These are phyloP conservation scores for Echinometra lucunter DNA, from an alignment of 53 echinoderm and acorn worm species.

Conservation along the genomic window DNA sequence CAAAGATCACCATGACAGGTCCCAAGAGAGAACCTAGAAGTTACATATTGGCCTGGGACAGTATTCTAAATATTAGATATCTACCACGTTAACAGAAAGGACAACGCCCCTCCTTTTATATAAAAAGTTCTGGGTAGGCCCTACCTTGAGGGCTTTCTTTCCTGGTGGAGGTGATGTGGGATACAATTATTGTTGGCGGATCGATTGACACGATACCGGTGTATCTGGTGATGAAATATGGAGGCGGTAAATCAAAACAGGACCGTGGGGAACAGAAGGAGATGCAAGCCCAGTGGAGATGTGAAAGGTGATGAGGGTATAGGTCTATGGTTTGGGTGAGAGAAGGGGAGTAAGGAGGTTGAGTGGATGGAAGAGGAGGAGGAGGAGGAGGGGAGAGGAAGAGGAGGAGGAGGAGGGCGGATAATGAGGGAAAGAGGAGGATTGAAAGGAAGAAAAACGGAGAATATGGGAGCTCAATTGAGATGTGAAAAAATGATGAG, in stretches of 20 bases:
- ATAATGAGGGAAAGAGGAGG: too few species aligned
- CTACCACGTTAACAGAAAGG: neutral
- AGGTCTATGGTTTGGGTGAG: neutral
- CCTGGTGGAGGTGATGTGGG: neutral
- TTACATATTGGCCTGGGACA: neutral
- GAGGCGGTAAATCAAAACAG: conserved; percentile 11
- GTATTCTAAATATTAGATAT: neutral
- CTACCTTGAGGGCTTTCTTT: neutral
- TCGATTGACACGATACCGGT: conserved; percentile 1
- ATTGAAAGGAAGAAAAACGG: too few species aligned
- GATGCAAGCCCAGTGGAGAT: neutral
- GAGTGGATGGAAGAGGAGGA: neutral
- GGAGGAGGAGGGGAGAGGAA: neutral
- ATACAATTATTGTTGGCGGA: conserved; percentile 8
- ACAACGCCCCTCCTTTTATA: neutral
- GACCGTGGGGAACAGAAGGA: neutral
- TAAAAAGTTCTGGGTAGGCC: neutral
- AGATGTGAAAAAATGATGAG: too few species aligned
- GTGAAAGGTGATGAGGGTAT: conserved; percentile 6
- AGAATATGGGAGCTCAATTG: too few species aligned
- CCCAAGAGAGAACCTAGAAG: neutral
- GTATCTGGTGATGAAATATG: neutral
- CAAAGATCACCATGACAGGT: neutral
- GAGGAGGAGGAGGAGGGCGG: neutral
- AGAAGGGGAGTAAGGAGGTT: neutral